These are phyloP conservation scores for Tyria jacobaeae DNA, from an alignment of 2,888 invertebrate species.

Conservation along the genomic window DNA sequence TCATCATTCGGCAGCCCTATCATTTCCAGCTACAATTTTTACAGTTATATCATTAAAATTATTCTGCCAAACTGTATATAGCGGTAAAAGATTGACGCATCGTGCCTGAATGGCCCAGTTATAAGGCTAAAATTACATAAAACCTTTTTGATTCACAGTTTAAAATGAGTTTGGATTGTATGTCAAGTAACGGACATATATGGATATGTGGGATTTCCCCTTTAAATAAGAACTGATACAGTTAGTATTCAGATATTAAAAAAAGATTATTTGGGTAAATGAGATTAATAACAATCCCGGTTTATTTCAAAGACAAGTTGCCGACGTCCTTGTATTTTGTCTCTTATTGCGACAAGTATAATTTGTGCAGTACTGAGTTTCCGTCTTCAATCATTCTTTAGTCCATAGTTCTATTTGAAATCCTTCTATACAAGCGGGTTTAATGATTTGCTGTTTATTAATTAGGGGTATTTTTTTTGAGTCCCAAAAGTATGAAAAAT, in stretches of 20 bases:
- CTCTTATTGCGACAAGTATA: background rate
- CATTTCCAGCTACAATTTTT: conserved; percentile 21
- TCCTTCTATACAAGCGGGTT: background rate
- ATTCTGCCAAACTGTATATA: conserved; percentile 47
- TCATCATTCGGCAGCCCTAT: background rate
- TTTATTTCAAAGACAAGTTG: background rate
- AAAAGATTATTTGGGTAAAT: background rate
- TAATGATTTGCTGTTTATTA: background rate
- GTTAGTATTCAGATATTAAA: conserved; percentile 6
- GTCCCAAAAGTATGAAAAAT: too few relatives aligned
- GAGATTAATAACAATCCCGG: background rate
- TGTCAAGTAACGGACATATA: conserved; percentile 40
- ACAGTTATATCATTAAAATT: conserved; percentile 48
- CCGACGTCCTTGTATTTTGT: background rate
- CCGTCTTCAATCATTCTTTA: background rate
- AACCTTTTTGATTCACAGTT: conserved; percentile 38
- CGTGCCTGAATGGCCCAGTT: conserved; percentile 47
- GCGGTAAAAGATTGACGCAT: conserved; percentile 43
- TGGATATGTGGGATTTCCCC: conserved; percentile 1
- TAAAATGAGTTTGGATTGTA: conserved; percentile 18
- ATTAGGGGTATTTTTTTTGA: too few relatives aligned
- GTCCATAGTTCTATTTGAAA: background rate
- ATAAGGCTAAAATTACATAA: conserved; percentile 45
- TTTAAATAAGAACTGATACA: too few relatives aligned
- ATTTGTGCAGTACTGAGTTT: background rate